Evolutionary conservation across 2,113 vertebrate genomes (phyloP).

Genomic region (Eretmochelys imbricata): DNA sequence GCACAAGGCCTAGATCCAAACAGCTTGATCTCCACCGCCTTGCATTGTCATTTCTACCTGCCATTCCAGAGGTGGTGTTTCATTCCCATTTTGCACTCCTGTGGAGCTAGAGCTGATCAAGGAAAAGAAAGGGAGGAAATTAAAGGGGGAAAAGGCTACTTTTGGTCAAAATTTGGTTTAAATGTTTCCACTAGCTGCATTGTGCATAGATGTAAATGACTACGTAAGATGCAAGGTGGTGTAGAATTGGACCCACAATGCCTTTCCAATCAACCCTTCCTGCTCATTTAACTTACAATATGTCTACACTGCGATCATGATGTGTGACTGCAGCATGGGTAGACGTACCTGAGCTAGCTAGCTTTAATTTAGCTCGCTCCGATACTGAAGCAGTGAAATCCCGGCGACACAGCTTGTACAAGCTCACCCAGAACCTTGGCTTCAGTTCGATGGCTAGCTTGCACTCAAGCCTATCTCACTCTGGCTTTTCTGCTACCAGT

Average conservation of each 20-base stretch:
- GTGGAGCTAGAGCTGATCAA: rapidly evolving
- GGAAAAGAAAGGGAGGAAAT: neutral
- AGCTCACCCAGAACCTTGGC: neutral
- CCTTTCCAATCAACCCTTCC: neutral
- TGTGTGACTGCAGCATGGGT: no score
- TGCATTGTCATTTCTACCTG: neutral
- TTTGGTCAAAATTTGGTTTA: neutral
- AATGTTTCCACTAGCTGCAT: neutral
- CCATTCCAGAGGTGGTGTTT: rapidly evolving
- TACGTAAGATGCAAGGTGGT: neutral
- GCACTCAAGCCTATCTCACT: neutral
- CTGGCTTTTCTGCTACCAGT: no score
- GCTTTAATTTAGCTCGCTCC: no score
- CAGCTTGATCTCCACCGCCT: rapidly evolving
- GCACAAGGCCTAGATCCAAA: neutral
- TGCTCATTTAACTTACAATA: no score
- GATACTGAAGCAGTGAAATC: no score
- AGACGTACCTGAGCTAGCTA: no score
- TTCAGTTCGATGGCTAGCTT: neutral
- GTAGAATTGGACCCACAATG: neutral
- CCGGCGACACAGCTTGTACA: no score
- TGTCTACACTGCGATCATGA: no score
- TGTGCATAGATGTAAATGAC: no score
- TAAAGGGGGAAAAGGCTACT: neutral
- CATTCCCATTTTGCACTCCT: rapidly evolving